Base-by-base conservation (phyloP, 2,888 invertebrate species). In the Cheiracanthium punctorium region DNA sequence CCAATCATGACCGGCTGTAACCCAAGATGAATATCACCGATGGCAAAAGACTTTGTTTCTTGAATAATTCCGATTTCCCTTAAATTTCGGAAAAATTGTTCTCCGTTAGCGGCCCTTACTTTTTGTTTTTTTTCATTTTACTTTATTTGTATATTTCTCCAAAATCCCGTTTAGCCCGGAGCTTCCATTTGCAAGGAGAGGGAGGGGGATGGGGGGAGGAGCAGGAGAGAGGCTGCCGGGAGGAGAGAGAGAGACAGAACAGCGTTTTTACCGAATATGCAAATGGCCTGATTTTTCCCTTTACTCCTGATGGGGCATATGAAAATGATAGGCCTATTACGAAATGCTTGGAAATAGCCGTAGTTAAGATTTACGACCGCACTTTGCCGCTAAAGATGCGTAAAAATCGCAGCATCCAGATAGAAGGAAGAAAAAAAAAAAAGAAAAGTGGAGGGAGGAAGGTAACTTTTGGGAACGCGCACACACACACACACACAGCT, bases 301-400 rank as follows among this genome's bases (percentile, higher is more conserved):
- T 33, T 24, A n/a, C 72, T 58, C 33, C 52, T 52, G 64, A 76
- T 72, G 72, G 64, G 37, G 48, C 82, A 72, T 76, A 77, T 82
- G 82, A 77, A 73, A 77, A 82, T 82, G 82, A 82, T 82, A 76
- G 82, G 77, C 77, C 82, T 82, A 77, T 82, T 82, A 82, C 82
- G 41, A 70, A 24, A 71, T 64, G 71, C 58, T 70, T 20, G 75
- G 41, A 67, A 72, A 77, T 72, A 65, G 76, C 72, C 30, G 48
- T 77, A 82, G 76, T 82, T 82, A 77, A 82, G 82, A 82, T 82
- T 82, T 76, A 82, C 71, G 82, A 82, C 20, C 33, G 69, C 69
- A 69, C 69, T 69, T 69, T 69, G 4, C 69, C 69, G 70, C 71
- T 58, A 79, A 70, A 70, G 33, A 58, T 58, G 79, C 58, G 48